Evolutionary conservation across 2,888 invertebrate genomes (phyloP), one percentile per base, ranked within the genome.

Genomic region (Oscheius sp.): DNA sequence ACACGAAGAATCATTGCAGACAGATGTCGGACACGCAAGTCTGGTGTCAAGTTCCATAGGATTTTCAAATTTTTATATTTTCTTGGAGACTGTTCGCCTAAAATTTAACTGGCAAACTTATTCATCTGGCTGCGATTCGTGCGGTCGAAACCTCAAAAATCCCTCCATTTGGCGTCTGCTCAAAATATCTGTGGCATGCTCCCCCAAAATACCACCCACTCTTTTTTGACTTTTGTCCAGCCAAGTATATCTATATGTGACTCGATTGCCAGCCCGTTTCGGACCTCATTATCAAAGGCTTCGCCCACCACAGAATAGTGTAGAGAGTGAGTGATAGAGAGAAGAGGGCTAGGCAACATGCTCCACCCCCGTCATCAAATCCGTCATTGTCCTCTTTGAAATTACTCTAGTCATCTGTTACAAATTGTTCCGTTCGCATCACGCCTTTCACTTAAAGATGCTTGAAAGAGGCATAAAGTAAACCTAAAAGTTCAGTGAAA

Each of bases 251-350:
- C 9, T 7, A 57, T 9, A n/a, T 57, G 57, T 57, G 57, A 57
- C 66, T 66, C 66, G 51, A 66, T 66, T 53, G 66, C 33, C 68
- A 55, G 53, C 53, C 11, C 53, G 21, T 53, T 33, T 55, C 68
- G 68, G 68, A 68, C 53, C 68, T 68, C 68, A 55, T 68, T 68
- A 68, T 55, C 68, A 68, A 55, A 53, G 37, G 33, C 33, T n/a
- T 53, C 66, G 51, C 53, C 51, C 50, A 35, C 35, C 55, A 53
- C 68, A 68, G 55, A 68, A 55, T 68, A 53, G 66, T 51, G 29
- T 42, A 42, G 42, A 42, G 42, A 42, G 42, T 42, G 42, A 42
- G 42, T 42, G 42, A 42, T 21, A 21, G 21, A 21, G 21, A 21
- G 21, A 21, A 21, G 21, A 21, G 59, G 11, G 11, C 7, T 53